phyloP scores from a whole-genome alignment of 1,140 invertebrate genomes.

The Bicyclus anynana region DNA sequence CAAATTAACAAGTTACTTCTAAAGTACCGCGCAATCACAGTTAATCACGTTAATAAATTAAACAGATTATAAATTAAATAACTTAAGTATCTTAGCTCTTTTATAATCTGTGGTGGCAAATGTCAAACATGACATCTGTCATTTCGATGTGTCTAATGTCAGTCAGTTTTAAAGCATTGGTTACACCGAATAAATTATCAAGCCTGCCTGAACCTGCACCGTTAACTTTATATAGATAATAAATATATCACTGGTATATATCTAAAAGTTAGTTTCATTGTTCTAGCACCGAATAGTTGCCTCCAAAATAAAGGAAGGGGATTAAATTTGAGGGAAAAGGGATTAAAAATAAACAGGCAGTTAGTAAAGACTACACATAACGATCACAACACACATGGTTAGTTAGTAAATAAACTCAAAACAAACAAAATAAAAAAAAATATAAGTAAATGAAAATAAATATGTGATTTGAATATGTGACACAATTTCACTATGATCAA shows the following conservation, averaged over 20 bases:
- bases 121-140: conserved; percentile 59
- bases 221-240: conserved; percentile 38
- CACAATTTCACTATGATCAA: conserved; percentile 38
- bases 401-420: conserved; percentile 46
- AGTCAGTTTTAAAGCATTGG: conserved; percentile 34
- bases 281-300: conserved; percentile 67
- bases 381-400: conserved; percentile 53
- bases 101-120: conserved; percentile 41
- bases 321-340: conserved; percentile 32
- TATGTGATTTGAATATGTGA: conserved; percentile 36
- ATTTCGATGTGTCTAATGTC: conserved; percentile 55
- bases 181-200: conserved; percentile 33
- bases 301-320: conserved; percentile 46
- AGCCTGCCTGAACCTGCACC: conserved; percentile 35
- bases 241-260: conserved; percentile 47
- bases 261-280: conserved; percentile 50
- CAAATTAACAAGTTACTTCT: conserved; percentile 37
- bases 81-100: conserved; percentile 32
- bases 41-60: conserved; percentile 46
- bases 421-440: conserved; percentile 36
- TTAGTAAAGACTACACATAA: conserved; percentile 62
- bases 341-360: conserved; percentile 52
- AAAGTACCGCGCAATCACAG: conserved; percentile 64
- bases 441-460: conserved; percentile 27
- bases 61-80: conserved; percentile 44